Percentiles rank a stretch among this genome's conserved stretches.
Conservation (phyloP, 2,113 vertebrate species). For the Heterotis niloticus region DNA sequence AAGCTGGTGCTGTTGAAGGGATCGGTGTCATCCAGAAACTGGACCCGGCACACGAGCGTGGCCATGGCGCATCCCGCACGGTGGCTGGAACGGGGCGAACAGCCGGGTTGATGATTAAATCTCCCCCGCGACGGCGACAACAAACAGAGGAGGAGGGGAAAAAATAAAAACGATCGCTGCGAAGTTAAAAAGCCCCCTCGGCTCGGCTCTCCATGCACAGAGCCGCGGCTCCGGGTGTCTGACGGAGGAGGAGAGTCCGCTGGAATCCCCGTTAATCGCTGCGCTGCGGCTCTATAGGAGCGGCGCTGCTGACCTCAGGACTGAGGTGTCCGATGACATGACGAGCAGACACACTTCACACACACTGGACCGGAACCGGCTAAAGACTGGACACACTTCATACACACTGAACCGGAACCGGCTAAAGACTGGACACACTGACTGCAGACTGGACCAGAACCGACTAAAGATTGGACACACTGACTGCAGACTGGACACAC, state of each 20-base stretch:
- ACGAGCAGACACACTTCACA: too few species aligned
- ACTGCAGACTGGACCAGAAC: too few species aligned
- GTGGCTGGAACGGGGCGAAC: slow-evolving; percentile 27
- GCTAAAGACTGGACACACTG: too few species aligned
- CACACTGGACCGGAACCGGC: too few species aligned
- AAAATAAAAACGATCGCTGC: slow-evolving; percentile 25
- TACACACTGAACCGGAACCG: too few species aligned
- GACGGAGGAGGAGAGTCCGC: slow-evolving; percentile 32
- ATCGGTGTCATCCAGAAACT: slow-evolving; percentile 95
- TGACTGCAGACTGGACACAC: too few species aligned
- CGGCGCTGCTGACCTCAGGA: too few species aligned
- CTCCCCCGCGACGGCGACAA: slow-evolving; percentile 33
- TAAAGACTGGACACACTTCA: too few species aligned
- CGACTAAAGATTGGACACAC: too few species aligned
- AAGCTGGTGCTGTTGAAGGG: slow-evolving; percentile 97
- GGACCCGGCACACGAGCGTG: slow-evolving; percentile 85
- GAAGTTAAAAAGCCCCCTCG: slow-evolving; percentile 20
- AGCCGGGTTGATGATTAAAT: slow-evolving; percentile 47
- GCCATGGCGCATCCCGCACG: slow-evolving; percentile 86
- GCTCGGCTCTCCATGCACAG: not conserved
- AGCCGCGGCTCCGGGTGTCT: not conserved
- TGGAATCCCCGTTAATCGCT: slow-evolving; percentile 31
- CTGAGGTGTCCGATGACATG: too few species aligned
- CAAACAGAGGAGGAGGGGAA: slow-evolving; percentile 23
- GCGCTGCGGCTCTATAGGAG: slow-evolving; percentile 42